Conservation (phyloP, 2,888 invertebrate species). For the Neoitamus cyanurus region DNA sequence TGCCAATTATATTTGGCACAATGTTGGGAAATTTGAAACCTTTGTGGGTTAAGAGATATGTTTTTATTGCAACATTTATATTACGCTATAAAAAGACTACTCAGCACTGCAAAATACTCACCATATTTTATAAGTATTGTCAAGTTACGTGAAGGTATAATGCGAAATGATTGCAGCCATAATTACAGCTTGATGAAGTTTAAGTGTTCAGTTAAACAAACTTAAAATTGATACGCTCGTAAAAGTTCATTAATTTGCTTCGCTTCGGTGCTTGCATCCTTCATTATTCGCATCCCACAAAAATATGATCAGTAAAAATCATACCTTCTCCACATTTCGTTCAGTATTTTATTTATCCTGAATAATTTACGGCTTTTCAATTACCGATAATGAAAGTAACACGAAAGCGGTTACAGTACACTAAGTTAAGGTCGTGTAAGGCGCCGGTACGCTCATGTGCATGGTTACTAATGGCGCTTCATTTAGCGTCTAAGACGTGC, state of each 20-base stretch:
- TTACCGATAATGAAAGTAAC: conserved; percentile 3
- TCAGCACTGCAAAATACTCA: not conserved
- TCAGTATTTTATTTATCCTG: not conserved
- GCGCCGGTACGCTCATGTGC: not conserved
- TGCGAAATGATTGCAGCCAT: not conserved
- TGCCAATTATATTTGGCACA: not conserved
- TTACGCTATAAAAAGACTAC: not conserved
- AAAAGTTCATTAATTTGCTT: not conserved
- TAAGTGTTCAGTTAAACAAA: not conserved
- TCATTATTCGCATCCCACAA: not conserved
- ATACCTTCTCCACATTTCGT: not conserved
- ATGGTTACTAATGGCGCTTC: not conserved
- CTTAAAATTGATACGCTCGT: not conserved
- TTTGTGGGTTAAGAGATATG: not conserved
- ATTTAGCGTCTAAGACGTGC: not conserved
- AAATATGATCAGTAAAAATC: not conserved
- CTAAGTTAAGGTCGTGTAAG: not conserved
- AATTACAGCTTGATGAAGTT: not conserved
- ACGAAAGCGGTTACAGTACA: not conserved
- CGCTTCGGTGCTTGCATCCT: not conserved
- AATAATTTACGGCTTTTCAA: not conserved
- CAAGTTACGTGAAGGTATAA: not conserved
- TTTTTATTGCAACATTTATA: not conserved
- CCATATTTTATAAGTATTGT: not conserved
- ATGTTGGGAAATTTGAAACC: not conserved